Base-by-base conservation (phyloP, 2,113 vertebrate genomes). In the Lanius collurio region DNA sequence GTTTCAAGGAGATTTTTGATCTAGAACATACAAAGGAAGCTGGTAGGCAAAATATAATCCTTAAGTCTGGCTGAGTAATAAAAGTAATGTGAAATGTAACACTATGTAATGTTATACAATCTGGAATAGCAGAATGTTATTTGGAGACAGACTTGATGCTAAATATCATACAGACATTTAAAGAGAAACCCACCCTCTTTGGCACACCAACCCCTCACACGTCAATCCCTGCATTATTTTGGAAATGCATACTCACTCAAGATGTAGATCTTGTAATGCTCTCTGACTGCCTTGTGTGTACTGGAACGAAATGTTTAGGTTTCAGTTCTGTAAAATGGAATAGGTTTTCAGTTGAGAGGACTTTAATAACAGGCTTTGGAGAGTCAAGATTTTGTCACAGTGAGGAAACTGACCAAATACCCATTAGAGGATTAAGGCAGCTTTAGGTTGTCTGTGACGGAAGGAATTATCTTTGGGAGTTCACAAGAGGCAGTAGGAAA, bases 141-240 rank as follows among this genome's bases (percentile, higher is more conserved):
- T 86, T 83, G 89, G 62, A 87, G 78, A 82, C 78, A 91, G 94
- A 89, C 95, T 94, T 60, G 69, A 93, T 91, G 82, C 84, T 94
- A 90, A 93, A 59, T 89, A 84, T 93, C 89, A 87, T 74, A 77
- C 55, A 93, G 78, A 71, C 81, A 56, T 94, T 94, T 93, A 87
- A 89, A 89, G 37, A 88, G 70, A 94, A 94, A 97, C 31, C 24
- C 88, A 90, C 87, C 87, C 71, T 77, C 64, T 93, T 82, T 87
- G 94, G 87, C 94, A 95, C 46, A 62, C 33, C 41, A 69, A 30
- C 2, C 22, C 17, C 41, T 82, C 71, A 41, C 60, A 81, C 2
- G 22, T 96, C 88, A 92, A 50, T 71, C 50, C 57, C 23, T 56
- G 74, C 65, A 77, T 93, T 89, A 81, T 63, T 94, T 89, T 96